Base-by-base conservation (phyloP, 2,888 invertebrate species). In the Gymnosoma rotundatum region DNA sequence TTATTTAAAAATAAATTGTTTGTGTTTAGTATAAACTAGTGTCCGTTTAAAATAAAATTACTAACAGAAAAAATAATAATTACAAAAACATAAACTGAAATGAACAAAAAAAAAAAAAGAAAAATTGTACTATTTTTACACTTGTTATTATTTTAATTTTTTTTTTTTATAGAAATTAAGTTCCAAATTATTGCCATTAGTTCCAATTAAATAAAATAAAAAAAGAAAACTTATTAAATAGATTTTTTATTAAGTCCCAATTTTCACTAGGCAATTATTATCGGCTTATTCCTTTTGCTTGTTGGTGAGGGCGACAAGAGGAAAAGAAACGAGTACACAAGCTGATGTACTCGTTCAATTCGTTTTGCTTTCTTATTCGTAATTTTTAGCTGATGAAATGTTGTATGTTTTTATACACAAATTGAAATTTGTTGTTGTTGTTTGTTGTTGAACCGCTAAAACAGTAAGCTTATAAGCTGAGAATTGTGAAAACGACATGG, bases 131-230 rank as follows among this genome's bases (percentile, higher is more conserved):
- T 83, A 83, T 83, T 83, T 83, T 83, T 83, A 83, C 76, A 83
- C 67, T 73, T 83, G 83, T 76, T 76, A 80, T 80, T 66, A 83
- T 83, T 72, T n/a, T n/a, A n/a, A n/a, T n/a, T n/a, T n/a, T n/a
- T n/a, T n/a, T 76, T 80, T 82, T 54, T 66, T 72, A 76, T 79
- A 83, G 75, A 61, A 54, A 60, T 18, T 83, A 83, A 75, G 79
- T 61, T 50, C n/a, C 42, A 83, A 32, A 69, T 50, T 83, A 74
- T 78, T 63, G 69, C 69, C 74, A 60, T 66, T 66, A 64, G 48
- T 10, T 12, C 42, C 42, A 2, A 16, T 32, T 54, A 75, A 75
- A 75, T 75, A 58, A 60, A 76, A 50, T 48, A 16, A 45, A 42
- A 18, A 63, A 56, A 67, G 32, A 21, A 79, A 60, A n/a, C 32